Conservation (phyloP, 2,888 invertebrate genomes). For the Drosophila mimetica region DNA sequence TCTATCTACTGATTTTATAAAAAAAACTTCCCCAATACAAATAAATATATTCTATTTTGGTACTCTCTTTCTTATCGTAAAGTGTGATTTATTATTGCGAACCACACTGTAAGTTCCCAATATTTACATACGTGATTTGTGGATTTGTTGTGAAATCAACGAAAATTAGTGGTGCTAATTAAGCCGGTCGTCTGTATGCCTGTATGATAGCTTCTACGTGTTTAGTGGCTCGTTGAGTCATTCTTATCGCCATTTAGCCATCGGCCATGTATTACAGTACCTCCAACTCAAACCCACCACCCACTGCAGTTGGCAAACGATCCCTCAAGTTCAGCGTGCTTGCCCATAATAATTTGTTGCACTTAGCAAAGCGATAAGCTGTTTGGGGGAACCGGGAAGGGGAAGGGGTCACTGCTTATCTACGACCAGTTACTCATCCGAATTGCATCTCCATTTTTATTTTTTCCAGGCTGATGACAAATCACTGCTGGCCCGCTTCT, state of each 20-base stretch:
- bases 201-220: constrained; percentile 28
- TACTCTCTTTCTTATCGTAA: background rate
- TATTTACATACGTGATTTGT: constrained; percentile 13
- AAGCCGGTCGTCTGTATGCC: constrained; percentile 27
- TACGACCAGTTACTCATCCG: constrained; percentile 30
- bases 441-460: constrained; percentile 25
- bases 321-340: constrained; percentile 33
- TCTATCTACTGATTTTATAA: too few species aligned
- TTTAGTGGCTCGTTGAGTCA: constrained; percentile 41
- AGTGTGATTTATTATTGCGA: constrained; percentile 3
- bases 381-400: background rate
- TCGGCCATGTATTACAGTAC: background rate
- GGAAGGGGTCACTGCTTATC: constrained; percentile 23
- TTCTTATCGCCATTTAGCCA: constrained; percentile 15
- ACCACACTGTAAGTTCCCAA: constrained; percentile 2
- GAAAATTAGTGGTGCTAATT: constrained; percentile 33
- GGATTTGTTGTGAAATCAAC: constrained; percentile 35
- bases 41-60: too few species aligned
- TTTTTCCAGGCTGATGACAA: constrained; percentile 94
- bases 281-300: background rate
- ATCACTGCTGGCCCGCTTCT: constrained; percentile 97
- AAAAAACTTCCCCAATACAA: too few species aligned
- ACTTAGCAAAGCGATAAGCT: constrained; percentile 25
- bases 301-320: constrained; percentile 28
- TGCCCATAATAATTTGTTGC: constrained; percentile 31